Evolutionary conservation across 2,797 vertebrate species (phyloP).

Genomic region (Potorous gilbertii): DNA sequence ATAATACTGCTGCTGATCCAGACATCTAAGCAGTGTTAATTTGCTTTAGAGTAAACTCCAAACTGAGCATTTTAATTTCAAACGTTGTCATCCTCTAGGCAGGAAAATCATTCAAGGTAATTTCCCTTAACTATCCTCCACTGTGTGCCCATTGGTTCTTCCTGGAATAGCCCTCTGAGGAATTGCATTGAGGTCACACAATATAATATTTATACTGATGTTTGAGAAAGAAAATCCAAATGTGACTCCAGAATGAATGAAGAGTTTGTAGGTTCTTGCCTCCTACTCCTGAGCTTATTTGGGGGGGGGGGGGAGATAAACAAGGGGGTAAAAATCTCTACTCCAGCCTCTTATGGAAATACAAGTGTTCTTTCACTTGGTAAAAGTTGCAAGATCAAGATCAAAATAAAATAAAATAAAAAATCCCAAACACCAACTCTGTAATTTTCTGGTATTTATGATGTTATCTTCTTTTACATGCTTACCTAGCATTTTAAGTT

Average conservation of each 20-base stretch:
- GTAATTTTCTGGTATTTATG: constrained; percentile 79
- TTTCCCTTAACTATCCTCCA: neutral
- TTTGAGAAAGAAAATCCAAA: constrained; percentile 12
- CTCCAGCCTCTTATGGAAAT: constrained; percentile 7
- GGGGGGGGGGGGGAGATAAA: constrained; percentile 8
- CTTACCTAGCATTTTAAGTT: constrained; percentile 81
- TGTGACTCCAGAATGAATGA: constrained; percentile 12
- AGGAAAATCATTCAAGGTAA: neutral
- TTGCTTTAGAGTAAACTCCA: neutral
- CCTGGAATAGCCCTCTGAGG: neutral
- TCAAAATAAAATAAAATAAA: constrained; percentile 43
- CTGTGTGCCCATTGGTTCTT: neutral
- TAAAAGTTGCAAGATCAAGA: constrained; percentile 74
- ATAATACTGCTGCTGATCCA: neutral
- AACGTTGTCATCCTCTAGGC: neutral
- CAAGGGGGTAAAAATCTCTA: constrained; percentile 30
- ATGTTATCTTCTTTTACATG: constrained; percentile 80
- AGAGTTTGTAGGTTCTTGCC: neutral
- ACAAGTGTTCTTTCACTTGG: constrained; percentile 53
- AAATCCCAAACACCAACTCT: constrained; percentile 57
- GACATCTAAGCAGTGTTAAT: neutral
- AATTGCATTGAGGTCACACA: neutral
- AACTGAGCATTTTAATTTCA: neutral
- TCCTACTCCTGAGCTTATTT: neutral
- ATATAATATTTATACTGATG: neutral